Evolutionary conservation across 64 coral and sea anemone genomes (phyloP), one percentile per base, ranked within the genome.

Genomic region (Stylophora pistillata): DNA sequence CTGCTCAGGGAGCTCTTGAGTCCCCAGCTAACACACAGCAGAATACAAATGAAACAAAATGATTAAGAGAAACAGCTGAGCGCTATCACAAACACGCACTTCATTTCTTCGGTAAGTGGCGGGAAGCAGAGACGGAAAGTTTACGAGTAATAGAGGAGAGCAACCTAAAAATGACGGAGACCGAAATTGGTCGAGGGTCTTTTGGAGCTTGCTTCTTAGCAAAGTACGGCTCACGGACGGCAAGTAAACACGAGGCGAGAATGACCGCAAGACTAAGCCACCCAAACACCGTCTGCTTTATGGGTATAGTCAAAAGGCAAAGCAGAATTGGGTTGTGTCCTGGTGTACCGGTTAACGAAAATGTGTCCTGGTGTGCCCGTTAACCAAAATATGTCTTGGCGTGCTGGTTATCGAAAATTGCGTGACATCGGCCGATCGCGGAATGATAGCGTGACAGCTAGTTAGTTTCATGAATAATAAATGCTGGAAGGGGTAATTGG

Each of bases 71-170:
- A 9, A 80, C 27, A 60, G 86, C 72, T 58, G 72, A 25, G 62
- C 72, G 72, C 0, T 91, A 85, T 74, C 81, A 91, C 55, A 85
- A 61, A 18, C 89, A 91, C 57, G 89, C 89, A 18, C 29, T 76
- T 5, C 28, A 63, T 32, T 91, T 91, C 80, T 91, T 54, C 37
- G 28, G 29, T 7, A 74, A 82, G 70, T 91, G 73, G 89, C 85
- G 85, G 73, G 16, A 91, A 28, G 80, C 70, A n/a, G 89, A 91
- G 62, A 15, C 21, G 16, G 33, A 25, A 23, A 91, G 70, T 47
- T 20, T 85, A n/a, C 80, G 56, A 4, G 69, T 56, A 55, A 62
- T 91, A 10, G 74, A 82, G 9, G 55, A 76, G 26, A 64, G 78
- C 25, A 41, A 27, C 37, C 76, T 74, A 58, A 85, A 85, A 15